phyloP scores from a whole-genome alignment of 2,113 vertebrate species.

The Apaloderma vittatum region DNA sequence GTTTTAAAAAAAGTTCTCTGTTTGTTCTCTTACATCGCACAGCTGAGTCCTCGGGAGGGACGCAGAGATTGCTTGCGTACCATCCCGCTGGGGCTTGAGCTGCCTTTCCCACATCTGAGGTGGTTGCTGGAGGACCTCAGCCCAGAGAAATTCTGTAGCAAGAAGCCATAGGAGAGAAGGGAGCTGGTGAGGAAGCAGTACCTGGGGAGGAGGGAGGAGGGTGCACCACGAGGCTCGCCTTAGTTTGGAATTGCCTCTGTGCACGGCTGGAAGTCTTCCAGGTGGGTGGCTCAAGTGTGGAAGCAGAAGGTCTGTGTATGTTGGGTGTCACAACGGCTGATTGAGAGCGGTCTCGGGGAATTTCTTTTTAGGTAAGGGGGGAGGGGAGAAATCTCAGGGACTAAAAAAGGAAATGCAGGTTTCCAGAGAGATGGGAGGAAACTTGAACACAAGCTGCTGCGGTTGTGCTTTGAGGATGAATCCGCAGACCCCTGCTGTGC shows the following conservation, averaged over 20 bases:
- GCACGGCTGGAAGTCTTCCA: not conserved
- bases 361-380: not conserved
- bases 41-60: not conserved
- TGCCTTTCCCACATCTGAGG: not conserved
- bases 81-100: not conserved
- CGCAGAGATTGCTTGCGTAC: accelerated
- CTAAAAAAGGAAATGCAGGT: not conserved
- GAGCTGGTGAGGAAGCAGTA: not conserved
- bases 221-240: not conserved
- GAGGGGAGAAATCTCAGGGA: conserved; percentile 49
- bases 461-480: not conserved
- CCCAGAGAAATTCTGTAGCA: conserved; percentile 66
- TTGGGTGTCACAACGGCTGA: not conserved
- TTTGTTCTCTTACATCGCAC: conserved; percentile 48
- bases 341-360: not conserved
- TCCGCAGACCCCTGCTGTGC: not conserved
- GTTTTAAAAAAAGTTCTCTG: conserved; percentile 70
- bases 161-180: conserved; percentile 39
- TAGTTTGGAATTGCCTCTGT: not conserved
- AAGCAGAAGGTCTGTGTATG: conserved; percentile 23
- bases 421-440: conserved; percentile 18
- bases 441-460: conserved; percentile 14
- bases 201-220: not conserved
- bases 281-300: not conserved
- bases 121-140: conserved; percentile 41